phyloP scores from a whole-genome alignment of 2,888 invertebrate genomes.

The Drosophila melanosoma region DNA sequence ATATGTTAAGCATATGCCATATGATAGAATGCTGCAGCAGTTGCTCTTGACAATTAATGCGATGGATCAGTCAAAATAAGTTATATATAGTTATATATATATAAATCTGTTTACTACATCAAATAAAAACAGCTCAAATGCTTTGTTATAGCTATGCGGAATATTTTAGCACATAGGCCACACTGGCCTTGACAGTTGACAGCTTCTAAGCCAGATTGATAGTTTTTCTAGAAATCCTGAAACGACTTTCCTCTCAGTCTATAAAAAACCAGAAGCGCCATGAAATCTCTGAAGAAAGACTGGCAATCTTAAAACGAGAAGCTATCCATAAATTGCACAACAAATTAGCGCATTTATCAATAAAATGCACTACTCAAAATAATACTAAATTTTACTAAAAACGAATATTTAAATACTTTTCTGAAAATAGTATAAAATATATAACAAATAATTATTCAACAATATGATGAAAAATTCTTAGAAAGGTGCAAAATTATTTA shows the following conservation, averaged over 20 bases:
- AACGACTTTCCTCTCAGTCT: not conserved
- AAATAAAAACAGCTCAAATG: not conserved
- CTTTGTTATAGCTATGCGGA: not conserved
- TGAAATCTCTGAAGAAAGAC: not conserved
- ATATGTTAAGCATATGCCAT: constrained; percentile 9
- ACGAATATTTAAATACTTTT: not conserved
- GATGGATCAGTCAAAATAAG: not conserved
- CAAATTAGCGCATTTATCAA: not conserved
- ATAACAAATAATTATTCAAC: not conserved
- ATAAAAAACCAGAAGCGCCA: not conserved
- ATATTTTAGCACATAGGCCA: not conserved
- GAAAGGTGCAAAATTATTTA: not conserved
- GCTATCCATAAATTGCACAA: not conserved
- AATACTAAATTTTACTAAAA: not conserved
- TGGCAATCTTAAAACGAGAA: not conserved
- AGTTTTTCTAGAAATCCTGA: too few species aligned
- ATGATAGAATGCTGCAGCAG: constrained; percentile 29
- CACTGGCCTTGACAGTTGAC: not conserved
- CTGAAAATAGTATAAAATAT: not conserved
- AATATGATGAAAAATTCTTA: not conserved
- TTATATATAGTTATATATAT: constrained; percentile 5
- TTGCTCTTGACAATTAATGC: constrained; percentile 48
- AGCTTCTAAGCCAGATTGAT: not conserved
- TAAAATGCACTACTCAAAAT: not conserved
- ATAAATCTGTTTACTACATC: constrained; percentile 9